A percentile compares a stretch with the other conserved stretches of the same genome.
Conservation (phyloP, 2,113 vertebrate genomes). For the Chloebia gouldiae region DNA sequence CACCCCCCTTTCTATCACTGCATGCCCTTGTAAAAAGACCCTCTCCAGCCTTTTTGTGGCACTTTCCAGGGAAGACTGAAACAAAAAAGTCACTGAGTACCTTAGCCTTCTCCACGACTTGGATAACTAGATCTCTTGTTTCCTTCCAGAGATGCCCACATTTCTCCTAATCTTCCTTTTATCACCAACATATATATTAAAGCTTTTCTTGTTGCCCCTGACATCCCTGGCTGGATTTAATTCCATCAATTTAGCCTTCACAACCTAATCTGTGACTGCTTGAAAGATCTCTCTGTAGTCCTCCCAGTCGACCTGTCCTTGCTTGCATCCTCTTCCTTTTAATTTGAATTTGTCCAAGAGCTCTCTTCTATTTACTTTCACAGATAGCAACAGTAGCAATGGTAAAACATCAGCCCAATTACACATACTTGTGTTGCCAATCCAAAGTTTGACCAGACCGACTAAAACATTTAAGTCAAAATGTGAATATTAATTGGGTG, state of each 20-base stretch:
- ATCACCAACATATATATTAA: background rate
- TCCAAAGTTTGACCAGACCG: background rate
- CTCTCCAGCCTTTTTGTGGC: background rate
- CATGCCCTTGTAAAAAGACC: background rate
- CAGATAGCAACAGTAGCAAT: accelerated
- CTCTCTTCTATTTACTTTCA: background rate
- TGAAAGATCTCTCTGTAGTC: background rate
- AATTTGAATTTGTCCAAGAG: background rate
- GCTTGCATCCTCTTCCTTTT: background rate
- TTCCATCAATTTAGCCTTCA: background rate
- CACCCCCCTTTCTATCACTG: background rate
- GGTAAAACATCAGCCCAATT: background rate
- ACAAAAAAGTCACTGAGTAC: background rate
- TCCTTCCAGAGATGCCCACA: background rate
- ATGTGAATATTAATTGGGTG: background rate
- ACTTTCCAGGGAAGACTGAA: background rate
- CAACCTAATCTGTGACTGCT: background rate
- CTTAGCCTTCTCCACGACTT: background rate
- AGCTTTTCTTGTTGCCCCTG: background rate
- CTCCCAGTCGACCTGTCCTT: background rate
- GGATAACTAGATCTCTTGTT: background rate
- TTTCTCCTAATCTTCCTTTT: background rate
- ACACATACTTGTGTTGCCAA: background rate
- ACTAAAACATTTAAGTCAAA: background rate
- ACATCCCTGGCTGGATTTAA: background rate